Evolutionary conservation across 2,113 vertebrate species (phyloP).

Genomic region (Opisthocomus hoazin): DNA sequence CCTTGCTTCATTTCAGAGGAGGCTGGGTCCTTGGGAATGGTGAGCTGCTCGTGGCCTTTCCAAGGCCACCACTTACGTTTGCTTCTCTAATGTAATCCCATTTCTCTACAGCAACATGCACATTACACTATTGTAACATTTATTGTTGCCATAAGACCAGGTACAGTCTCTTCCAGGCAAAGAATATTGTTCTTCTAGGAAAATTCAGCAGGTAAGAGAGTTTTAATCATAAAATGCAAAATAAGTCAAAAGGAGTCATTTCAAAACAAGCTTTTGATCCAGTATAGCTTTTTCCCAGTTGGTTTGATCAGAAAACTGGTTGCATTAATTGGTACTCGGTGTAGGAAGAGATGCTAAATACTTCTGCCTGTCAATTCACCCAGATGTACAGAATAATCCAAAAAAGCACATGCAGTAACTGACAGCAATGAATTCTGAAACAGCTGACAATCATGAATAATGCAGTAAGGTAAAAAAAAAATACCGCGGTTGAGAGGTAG

Average conservation of each 20-base stretch:
- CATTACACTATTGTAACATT: neutral
- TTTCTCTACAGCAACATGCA: neutral
- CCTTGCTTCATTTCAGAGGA: neutral
- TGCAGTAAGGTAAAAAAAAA: constrained; percentile 5
- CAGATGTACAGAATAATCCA: constrained; percentile 27
- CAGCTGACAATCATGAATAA: constrained; percentile 46
- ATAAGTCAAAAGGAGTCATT: neutral
- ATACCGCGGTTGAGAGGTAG: neutral
- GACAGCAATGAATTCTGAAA: constrained; percentile 39
- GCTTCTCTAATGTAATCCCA: neutral
- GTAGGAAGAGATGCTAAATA: constrained; percentile 51
- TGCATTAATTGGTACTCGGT: constrained; percentile 29
- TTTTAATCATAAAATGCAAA: constrained; percentile 32
- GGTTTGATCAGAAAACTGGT: constrained; percentile 30
- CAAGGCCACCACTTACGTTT: neutral
- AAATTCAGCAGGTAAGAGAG: neutral
- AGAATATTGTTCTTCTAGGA: neutral
- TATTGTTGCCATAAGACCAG: neutral
- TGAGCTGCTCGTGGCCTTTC: neutral
- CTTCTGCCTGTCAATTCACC: constrained; percentile 37
- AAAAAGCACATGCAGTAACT: neutral
- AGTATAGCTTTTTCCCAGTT: neutral
- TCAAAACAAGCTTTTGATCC: constrained; percentile 19
- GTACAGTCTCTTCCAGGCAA: neutral
- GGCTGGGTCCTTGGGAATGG: neutral